Evolutionary conservation across 2,113 vertebrate genomes (phyloP).

Genomic region (Cyprinodon tularosa): DNA sequence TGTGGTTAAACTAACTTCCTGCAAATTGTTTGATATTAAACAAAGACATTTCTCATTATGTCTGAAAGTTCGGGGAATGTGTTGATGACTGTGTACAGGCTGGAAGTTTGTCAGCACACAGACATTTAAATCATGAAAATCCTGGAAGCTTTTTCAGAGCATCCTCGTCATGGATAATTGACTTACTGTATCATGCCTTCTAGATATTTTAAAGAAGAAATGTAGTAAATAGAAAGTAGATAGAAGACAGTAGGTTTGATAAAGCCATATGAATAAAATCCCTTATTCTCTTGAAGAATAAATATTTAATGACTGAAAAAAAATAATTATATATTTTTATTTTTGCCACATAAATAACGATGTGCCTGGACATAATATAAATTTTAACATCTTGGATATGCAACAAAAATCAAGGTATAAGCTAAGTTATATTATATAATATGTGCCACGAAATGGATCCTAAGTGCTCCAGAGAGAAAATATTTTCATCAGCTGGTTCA

Average conservation of each 20-base stretch:
- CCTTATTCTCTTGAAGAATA: neutral
- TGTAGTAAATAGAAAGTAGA: too few species aligned
- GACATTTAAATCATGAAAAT: neutral
- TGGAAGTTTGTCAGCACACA: neutral
- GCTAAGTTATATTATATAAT: neutral
- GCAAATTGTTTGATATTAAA: constrained; percentile 44
- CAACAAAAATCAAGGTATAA: neutral
- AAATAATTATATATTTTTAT: neutral
- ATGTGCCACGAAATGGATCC: neutral
- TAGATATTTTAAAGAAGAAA: neutral
- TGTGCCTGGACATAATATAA: too few species aligned
- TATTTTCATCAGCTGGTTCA: neutral
- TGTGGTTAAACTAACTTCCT: constrained; percentile 33
- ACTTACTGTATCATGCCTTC: neutral
- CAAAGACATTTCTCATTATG: constrained; percentile 23
- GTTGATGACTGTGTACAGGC: neutral
- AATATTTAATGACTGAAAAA: neutral
- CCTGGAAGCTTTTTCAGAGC: neutral
- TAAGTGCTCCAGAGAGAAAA: neutral
- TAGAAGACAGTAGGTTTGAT: neutral
- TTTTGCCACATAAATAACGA: neutral
- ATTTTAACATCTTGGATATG: neutral
- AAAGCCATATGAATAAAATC: neutral
- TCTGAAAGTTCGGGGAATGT: constrained; percentile 23
- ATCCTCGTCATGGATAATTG: neutral